Base-by-base conservation (phyloP, 1,140 invertebrate genomes). In the Polyergus mexicanus region DNA sequence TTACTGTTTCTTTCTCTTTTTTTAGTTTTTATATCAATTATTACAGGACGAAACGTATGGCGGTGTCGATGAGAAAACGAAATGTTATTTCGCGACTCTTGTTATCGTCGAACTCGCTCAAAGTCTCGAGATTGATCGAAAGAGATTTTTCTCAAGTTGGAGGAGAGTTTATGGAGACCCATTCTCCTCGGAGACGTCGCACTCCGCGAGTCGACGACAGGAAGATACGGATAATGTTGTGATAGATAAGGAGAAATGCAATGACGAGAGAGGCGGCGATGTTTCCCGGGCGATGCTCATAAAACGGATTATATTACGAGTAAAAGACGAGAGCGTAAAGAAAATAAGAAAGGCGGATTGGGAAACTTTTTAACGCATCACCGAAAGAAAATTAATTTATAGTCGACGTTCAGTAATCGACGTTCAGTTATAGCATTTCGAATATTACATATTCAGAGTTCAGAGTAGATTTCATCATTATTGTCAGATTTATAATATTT, bases 141-240 rank as follows among this genome's bases (percentile, higher is more conserved):
- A n/a, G 22, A 71, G 65, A 81, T 71, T 54, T 81, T 81, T 71
- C 66, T 81, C 32, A 66, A 44, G 51, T 58, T 28, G 22, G 22
- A 16, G 44, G 35, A 22, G 38, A 38, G 25, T 22, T 58, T 81
- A 81, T 71, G 51, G 54, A 38, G 54, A 38, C 66, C 25, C 32
- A 58, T 81, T 81, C 51, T 11, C 38, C 66, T 81, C 51, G 65
- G 35, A 60, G 54, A 81, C 25, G 66, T 71, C 77, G 66, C 35
- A 16, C 41, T 66, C 35, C 22, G 22, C 65, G 51, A 78, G 44
- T 66, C 19, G 63, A 69, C 47, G 65, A 69, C 65, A 41, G 66
- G 35, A 81, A 81, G 66, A 44, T 71, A 81, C 66, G 38, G 35
- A 58, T 71, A 81, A 81, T 81, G 77, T 80, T 80, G 35, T 51